Conservation (phyloP, 2,113 vertebrate genomes). For the Oncorhynchus nerka region DNA sequence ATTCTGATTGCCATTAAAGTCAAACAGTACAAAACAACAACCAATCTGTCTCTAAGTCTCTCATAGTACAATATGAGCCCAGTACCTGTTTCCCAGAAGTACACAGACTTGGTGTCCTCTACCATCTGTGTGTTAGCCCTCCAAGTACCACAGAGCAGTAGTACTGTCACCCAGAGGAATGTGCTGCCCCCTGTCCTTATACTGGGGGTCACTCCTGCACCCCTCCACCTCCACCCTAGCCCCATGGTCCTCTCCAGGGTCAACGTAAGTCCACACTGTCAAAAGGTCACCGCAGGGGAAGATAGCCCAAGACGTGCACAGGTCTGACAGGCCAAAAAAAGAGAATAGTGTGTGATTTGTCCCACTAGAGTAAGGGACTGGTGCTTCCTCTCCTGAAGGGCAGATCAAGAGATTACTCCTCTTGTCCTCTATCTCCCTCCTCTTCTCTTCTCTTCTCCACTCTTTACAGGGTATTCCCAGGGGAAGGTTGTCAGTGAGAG, state of each 20-base stretch:
- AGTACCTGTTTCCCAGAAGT: conserved; percentile 96
- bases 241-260: conserved; percentile 79
- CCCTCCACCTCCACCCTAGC: conserved; percentile 58
- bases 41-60: not conserved
- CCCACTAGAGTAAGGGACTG: conserved; percentile 51
- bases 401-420: conserved; percentile 26
- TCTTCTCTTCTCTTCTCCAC: conserved; percentile 20
- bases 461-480: conserved; percentile 48
- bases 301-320: conserved; percentile 32
- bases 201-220: conserved; percentile 39
- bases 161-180: conserved; percentile 69
- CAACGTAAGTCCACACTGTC: conserved; percentile 67
- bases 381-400: conserved; percentile 48
- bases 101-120: conserved; percentile 81
- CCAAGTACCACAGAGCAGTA: conserved; percentile 74
- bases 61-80: conserved; percentile 14
- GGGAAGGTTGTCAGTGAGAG: conserved; percentile 39
- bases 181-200: conserved; percentile 52
- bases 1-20: not conserved
- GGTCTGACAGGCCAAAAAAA: conserved; percentile 45
- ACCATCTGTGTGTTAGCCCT: conserved; percentile 73
- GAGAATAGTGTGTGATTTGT: conserved; percentile 31
- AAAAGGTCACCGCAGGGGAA: conserved; percentile 30
- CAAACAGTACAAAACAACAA: not conserved
- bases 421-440: conserved; percentile 2